phyloP scores from a whole-genome alignment of 2,888 invertebrate genomes.

The Lepidochitona cinerea region DNA sequence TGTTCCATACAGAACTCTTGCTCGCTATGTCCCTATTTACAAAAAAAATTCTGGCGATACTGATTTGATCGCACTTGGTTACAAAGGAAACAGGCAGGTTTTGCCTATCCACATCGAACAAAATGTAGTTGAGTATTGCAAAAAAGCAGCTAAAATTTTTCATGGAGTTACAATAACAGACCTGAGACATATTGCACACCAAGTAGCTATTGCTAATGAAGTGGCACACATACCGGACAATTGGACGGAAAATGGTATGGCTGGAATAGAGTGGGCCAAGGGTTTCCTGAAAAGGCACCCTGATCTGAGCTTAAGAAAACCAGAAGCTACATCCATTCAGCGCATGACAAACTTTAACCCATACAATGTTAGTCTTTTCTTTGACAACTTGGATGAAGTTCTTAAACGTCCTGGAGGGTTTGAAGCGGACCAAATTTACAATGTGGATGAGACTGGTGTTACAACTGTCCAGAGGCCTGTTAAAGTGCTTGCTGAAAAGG shows the following conservation, averaged over 20 bases:
- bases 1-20: too few species aligned
- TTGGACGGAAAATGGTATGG: neutral
- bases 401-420: neutral
- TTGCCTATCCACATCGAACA: too few species aligned
- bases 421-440: slow-evolving; percentile 1
- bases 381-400: slow-evolving; percentile 4
- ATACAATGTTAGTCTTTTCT: neutral
- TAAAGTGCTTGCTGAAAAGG: slow-evolving; percentile 4
- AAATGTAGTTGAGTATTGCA: too few species aligned
- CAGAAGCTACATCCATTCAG: slow-evolving; percentile 10
- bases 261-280: neutral
- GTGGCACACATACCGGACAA: neutral
- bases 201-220: too few species aligned
- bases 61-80: too few species aligned
- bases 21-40: too few species aligned
- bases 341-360: slow-evolving; percentile 5
- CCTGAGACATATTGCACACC: too few species aligned
- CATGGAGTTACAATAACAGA: too few species aligned
- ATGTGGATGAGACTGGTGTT: slow-evolving; percentile 16
- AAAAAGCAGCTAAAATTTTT: too few species aligned
- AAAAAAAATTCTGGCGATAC: too few species aligned
- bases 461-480: slow-evolving; percentile 12
- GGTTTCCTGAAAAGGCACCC: neutral
- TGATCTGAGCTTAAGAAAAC: neutral
- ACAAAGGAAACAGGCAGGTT: too few species aligned